These are phyloP conservation scores for Limonius californicus DNA, from an alignment of 1,140 invertebrate genomes.

Conservation along the genomic window DNA sequence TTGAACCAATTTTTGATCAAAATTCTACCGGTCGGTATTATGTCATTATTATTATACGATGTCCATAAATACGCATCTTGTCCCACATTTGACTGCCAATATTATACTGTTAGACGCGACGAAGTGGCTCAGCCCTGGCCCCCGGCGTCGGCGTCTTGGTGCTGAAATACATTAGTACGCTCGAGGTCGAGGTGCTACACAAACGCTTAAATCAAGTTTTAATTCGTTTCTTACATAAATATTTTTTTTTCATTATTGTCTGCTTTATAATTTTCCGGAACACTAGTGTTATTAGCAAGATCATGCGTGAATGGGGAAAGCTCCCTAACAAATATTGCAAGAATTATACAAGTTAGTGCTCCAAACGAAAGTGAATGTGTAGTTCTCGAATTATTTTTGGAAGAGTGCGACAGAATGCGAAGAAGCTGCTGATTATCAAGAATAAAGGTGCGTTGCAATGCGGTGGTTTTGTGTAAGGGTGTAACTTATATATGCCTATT, in stretches of 20 bases:
- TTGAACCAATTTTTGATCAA: too few relatives aligned
- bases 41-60: neutral
- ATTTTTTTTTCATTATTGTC: neutral
- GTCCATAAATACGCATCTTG: slow-evolving; percentile 8
- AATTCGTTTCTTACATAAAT: too few relatives aligned
- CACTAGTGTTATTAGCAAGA: neutral
- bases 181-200: neutral
- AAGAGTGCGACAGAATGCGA: neutral
- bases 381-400: neutral
- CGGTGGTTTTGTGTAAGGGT: too few relatives aligned
- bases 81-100: slow-evolving; percentile 9
- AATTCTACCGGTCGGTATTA: neutral
- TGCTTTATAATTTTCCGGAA: neutral
- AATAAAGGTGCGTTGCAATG: neutral
- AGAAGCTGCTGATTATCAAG: slow-evolving; percentile 1
- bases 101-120: neutral
- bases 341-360: neutral
- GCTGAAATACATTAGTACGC: neutral
- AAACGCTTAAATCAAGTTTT: neutral
- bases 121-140: neutral
- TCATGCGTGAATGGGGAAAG: neutral
- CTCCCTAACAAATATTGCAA: neutral
- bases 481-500: neutral
- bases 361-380: neutral
- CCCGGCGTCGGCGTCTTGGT: neutral